Evolutionary conservation across 2,113 vertebrate genomes (phyloP).

Genomic region (Bubalus kerabau): DNA sequence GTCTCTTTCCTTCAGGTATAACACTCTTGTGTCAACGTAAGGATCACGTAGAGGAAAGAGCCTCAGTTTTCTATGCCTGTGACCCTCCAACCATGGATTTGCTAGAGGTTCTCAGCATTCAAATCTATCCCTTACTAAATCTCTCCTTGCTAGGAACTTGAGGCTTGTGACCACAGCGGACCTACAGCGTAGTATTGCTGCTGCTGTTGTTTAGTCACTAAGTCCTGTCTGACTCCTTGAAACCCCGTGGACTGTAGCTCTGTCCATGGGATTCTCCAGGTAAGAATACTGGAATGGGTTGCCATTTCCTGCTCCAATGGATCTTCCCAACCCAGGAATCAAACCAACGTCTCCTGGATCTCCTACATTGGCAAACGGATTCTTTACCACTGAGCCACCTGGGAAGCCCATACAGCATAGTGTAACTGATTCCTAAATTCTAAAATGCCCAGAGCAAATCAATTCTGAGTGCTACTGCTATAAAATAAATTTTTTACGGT

Average conservation of each 20-base stretch:
- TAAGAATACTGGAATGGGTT: not conserved
- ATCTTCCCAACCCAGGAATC: not conserved
- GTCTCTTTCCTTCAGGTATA: not conserved
- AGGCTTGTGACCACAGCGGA: not conserved
- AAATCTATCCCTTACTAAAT: not conserved
- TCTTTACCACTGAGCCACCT: not conserved
- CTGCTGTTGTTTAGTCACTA: not conserved
- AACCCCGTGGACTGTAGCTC: not conserved
- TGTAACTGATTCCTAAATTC: not conserved
- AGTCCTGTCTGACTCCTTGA: not conserved
- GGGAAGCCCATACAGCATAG: not conserved
- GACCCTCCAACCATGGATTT: not conserved
- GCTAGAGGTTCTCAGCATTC: not conserved
- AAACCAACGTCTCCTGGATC: not conserved
- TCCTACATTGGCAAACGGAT: fast-evolving
- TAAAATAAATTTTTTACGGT: not conserved
- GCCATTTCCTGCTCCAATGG: not conserved
- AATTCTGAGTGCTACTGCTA: not conserved
- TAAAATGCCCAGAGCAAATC: not conserved
- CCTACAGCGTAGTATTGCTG: not conserved
- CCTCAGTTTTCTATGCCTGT: not conserved
- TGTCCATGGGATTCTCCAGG: not conserved
- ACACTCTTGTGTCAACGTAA: not conserved
- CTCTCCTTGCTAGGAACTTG: not conserved
- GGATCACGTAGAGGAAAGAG: not conserved